A percentile compares a stretch with the other conserved stretches of the same genome.
Conservation (phyloP, 2,797 vertebrate genomes). For the Chloroceryle inda region DNA sequence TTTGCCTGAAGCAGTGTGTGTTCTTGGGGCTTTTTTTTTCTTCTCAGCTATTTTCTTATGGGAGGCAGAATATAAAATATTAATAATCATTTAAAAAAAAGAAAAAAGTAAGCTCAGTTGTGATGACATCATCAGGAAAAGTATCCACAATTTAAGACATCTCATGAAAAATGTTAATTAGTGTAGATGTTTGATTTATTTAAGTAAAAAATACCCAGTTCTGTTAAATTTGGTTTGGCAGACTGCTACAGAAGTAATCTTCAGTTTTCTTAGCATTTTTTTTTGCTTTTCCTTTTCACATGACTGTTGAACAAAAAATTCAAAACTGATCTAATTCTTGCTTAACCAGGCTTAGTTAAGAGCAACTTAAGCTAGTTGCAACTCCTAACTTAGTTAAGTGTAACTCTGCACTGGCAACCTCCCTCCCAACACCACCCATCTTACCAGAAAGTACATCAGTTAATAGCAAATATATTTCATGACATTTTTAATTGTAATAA, state of each 20-base stretch:
- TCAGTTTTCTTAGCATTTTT: neutral
- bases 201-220: neutral
- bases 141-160: neutral
- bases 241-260: neutral
- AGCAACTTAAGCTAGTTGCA: no score
- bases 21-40: neutral
- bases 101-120: fast-evolving
- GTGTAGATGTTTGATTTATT: neutral
- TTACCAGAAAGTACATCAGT: neutral
- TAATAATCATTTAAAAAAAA: neutral
- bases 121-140: neutral
- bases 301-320: neutral
- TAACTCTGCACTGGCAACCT: no score
- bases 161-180: neutral
- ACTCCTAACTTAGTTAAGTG: no score
- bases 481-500: neutral
- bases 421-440: no score
- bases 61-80: neutral
- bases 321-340: neutral
- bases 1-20: neutral
- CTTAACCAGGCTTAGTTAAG: neutral
- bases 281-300: neutral
- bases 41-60: neutral
- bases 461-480: neutral
- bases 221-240: neutral